A percentile compares a stretch with the other conserved stretches of the same genome.
Evolutionary conservation across 2,888 invertebrate species (phyloP).

Genomic region (Dicranocentrus wangi): DNA sequence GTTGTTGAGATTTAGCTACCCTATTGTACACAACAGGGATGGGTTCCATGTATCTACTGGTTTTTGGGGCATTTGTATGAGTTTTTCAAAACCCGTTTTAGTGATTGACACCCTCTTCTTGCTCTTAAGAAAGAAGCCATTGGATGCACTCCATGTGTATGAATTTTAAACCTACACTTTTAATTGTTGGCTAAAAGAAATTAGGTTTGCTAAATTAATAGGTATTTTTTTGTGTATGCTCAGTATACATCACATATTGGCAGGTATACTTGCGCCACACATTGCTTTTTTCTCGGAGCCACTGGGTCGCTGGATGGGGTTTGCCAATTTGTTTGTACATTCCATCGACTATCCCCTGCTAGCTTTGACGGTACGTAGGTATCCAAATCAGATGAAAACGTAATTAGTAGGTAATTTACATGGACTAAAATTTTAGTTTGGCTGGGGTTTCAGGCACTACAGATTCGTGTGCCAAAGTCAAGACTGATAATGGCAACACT

Average conservation of each 20-base stretch:
- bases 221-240: not conserved
- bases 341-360: slow-evolving; percentile 36
- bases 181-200: not conserved
- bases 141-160: slow-evolving; percentile 40
- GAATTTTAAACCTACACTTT: not conserved
- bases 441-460: slow-evolving; percentile 10
- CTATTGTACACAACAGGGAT: no score
- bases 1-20: not conserved
- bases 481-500: slow-evolving; percentile 38
- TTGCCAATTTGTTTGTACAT: slow-evolving; percentile 35
- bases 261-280: slow-evolving; percentile 14
- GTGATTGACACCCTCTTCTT: slow-evolving; percentile 29
- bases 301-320: slow-evolving; percentile 11
- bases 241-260: slow-evolving; percentile 31
- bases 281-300: slow-evolving; percentile 28
- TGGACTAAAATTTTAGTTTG: not conserved
- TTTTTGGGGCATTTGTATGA: no score
- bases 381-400: not conserved
- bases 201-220: not conserved
- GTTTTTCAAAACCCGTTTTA: slow-evolving; percentile 20
- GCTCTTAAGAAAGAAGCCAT: slow-evolving; percentile 39
- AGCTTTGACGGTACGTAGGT: slow-evolving; percentile 29
- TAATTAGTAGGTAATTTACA: not conserved
- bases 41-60: no score
- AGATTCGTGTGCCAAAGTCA: slow-evolving; percentile 35